Conservation (phyloP, 2,797 vertebrate species). For the Otolemur crassicaudatus region DNA sequence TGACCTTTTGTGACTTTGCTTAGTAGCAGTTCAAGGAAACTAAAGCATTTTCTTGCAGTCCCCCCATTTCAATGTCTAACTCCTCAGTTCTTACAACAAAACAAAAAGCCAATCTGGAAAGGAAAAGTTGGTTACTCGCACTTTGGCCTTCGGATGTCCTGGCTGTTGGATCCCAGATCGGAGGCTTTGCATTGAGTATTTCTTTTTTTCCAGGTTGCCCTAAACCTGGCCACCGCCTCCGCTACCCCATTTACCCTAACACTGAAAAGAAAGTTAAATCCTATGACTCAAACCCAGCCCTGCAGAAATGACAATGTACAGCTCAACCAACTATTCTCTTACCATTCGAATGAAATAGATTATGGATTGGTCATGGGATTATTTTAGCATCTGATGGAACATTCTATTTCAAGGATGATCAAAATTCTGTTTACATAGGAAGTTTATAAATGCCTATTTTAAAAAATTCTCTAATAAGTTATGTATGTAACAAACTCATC, state of each 20-base stretch:
- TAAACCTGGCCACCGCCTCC: not conserved
- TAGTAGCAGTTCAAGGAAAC: not conserved
- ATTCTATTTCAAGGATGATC: not conserved
- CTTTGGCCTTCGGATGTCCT: not conserved
- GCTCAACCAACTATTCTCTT: not conserved
- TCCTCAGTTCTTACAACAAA: not conserved
- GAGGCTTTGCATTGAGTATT: not conserved
- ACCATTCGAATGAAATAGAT: not conserved
- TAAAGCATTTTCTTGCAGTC: not conserved
- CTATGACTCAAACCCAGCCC: not conserved
- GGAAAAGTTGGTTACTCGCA: not conserved
- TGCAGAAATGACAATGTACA: not conserved
- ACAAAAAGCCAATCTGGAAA: not conserved
- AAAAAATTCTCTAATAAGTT: slow-evolving; percentile 20
- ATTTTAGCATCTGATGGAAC: not conserved
- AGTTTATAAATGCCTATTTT: slow-evolving; percentile 30
- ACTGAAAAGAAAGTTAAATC: not conserved
- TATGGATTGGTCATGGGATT: not conserved
- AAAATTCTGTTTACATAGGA: not conserved
- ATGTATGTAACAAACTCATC: not conserved
- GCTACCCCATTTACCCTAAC: not conserved
- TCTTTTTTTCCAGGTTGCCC: not conserved
- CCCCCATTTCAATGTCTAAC: not conserved
- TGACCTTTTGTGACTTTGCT: not conserved
- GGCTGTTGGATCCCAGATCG: not conserved